phyloP scores from a whole-genome alignment of 1,140 invertebrate species.

The Drosophila arizonae region DNA sequence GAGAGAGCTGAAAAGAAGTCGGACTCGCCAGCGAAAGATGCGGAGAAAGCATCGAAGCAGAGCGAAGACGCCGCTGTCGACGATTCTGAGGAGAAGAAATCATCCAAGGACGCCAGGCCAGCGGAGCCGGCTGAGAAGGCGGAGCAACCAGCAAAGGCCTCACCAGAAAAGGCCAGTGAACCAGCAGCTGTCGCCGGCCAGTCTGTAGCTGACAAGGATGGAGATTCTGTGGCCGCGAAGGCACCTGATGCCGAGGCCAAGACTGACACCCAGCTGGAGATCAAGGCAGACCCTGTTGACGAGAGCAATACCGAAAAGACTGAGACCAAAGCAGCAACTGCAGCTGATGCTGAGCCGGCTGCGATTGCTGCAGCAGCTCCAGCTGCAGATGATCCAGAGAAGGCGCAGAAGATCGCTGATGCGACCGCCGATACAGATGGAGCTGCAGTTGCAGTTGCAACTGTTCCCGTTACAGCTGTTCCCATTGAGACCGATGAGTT shows the following conservation, averaged over 20 bases:
- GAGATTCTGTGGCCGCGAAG: background rate
- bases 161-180: conserved; percentile 35
- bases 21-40: conserved; percentile 22
- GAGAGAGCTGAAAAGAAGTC: conserved; percentile 35
- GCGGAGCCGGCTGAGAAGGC: conserved; percentile 22
- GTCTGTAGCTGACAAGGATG: conserved; percentile 1
- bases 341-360: conserved; percentile 5
- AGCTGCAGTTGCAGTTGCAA: background rate
- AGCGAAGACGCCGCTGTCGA: conserved; percentile 15
- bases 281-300: conserved; percentile 37
- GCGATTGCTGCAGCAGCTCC: conserved; percentile 5
- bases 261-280: conserved; percentile 39
- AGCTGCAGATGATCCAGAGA: conserved; percentile 21
- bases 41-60: conserved; percentile 36
- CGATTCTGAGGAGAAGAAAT: conserved; percentile 15
- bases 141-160: conserved; percentile 13
- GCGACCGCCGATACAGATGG: background rate
- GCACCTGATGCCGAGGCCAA: conserved; percentile 16
- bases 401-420: conserved; percentile 33
- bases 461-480: background rate
- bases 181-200: conserved; percentile 2
- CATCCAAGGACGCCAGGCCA: conserved; percentile 10
- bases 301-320: conserved; percentile 55
- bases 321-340: conserved; percentile 40
- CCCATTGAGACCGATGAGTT: conserved; percentile 44